phyloP scores from a whole-genome alignment of 2,888 invertebrate species.

The Campoletis raptor region DNA sequence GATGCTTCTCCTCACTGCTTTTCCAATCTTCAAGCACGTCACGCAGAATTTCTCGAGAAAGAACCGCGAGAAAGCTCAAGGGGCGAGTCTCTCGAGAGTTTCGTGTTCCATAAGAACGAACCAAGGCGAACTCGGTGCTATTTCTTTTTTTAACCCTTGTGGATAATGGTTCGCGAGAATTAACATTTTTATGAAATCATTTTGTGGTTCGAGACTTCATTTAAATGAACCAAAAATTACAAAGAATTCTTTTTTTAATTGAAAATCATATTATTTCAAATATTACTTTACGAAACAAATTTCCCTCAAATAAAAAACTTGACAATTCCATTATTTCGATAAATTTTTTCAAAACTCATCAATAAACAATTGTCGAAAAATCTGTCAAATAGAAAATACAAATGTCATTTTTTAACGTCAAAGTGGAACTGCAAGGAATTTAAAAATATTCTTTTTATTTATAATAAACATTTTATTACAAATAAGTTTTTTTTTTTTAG shows the following conservation, averaged over 20 bases:
- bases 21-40: slow-evolving; percentile 66
- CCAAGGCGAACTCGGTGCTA: slow-evolving; percentile 18
- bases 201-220: not conserved
- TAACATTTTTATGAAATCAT: slow-evolving; percentile 30
- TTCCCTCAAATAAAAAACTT: not conserved
- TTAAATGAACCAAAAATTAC: not conserved
- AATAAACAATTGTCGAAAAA: not conserved
- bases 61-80: slow-evolving; percentile 35
- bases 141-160: slow-evolving; percentile 38
- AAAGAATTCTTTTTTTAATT: not conserved
- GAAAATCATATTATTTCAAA: not conserved
- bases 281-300: no score
- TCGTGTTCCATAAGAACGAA: not conserved
- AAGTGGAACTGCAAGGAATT: not conserved
- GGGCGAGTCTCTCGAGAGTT: slow-evolving; percentile 44
- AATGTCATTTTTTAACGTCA: not conserved
- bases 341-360: not conserved
- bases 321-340: not conserved
- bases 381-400: not conserved
- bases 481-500: not conserved
- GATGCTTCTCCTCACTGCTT: slow-evolving; percentile 35
- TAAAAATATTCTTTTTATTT: not conserved
- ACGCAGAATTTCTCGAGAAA: slow-evolving; percentile 66
- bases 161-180: not conserved
- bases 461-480: not conserved